Percentiles rank a stretch among this genome's conserved stretches.
These are phyloP conservation scores for Sterrhoptilus dennistouni DNA, from an alignment of 2,113 vertebrate genomes.

Conservation along the genomic window DNA sequence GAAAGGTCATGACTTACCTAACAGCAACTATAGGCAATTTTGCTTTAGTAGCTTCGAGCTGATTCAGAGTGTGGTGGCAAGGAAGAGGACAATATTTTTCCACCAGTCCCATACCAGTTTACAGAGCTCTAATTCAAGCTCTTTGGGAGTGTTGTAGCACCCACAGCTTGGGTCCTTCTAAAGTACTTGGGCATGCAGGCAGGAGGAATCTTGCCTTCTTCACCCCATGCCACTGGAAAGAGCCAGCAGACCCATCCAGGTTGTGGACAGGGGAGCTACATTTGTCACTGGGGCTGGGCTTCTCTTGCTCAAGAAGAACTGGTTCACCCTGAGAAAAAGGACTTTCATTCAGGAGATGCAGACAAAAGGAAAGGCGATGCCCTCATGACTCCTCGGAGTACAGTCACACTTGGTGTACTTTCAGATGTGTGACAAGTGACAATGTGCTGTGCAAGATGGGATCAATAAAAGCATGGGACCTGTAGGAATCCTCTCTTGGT, in stretches of 20 bases:
- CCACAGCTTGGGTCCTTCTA: background rate
- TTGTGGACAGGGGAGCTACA: background rate
- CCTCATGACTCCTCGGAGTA: rapidly evolving
- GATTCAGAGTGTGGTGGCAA: background rate
- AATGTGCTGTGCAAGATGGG: background rate
- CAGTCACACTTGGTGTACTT: background rate
- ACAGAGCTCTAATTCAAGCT: background rate
- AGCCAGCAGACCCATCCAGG: background rate
- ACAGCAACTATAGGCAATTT: background rate
- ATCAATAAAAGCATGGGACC: background rate
- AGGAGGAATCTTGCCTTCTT: background rate
- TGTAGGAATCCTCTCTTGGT: background rate
- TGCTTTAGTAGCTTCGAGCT: background rate
- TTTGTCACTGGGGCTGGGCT: background rate
- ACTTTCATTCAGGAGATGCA: background rate
- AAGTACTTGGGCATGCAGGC: background rate
- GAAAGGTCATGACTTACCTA: background rate
- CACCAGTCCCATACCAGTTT: background rate
- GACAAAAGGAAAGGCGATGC: background rate
- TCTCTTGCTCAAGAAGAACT: background rate
- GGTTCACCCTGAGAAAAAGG: background rate
- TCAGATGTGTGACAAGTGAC: background rate
- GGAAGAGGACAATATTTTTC: background rate
- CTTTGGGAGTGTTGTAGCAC: background rate
- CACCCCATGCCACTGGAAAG: background rate